phyloP scores from a whole-genome alignment of 2,797 vertebrate species.

The Cacajao melanocephalus region DNA sequence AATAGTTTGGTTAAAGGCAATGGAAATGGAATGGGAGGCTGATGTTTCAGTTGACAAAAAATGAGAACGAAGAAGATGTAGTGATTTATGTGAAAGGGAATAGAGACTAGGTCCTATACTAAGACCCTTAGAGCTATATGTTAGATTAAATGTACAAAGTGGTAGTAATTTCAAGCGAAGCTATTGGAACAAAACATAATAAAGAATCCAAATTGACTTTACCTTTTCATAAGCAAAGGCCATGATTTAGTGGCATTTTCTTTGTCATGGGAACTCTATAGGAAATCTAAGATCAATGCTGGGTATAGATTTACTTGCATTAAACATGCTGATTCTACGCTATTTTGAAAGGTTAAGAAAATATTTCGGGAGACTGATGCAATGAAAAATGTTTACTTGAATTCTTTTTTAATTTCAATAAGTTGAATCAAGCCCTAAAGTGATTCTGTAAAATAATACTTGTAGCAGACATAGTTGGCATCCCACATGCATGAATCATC shows the following conservation, averaged over 20 bases:
- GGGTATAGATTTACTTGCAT: slow-evolving; percentile 66
- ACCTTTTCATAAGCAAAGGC: slow-evolving; percentile 58
- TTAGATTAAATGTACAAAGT: slow-evolving; percentile 50
- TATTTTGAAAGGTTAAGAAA: slow-evolving; percentile 71
- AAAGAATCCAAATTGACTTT: slow-evolving; percentile 48
- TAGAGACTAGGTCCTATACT: background rate
- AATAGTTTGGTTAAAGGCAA: background rate
- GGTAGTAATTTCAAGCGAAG: slow-evolving; percentile 53
- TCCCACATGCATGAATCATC: background rate
- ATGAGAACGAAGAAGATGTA: background rate
- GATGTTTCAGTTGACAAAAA: slow-evolving; percentile 32
- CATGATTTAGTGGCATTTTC: slow-evolving; percentile 61
- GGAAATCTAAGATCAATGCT: slow-evolving; percentile 69
- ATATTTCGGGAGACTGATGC: slow-evolving; percentile 23
- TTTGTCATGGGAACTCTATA: slow-evolving; percentile 63
- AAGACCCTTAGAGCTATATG: slow-evolving; percentile 25
- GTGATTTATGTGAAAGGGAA: slow-evolving; percentile 19
- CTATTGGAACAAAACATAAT: slow-evolving; percentile 46
- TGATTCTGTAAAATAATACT: slow-evolving; percentile 19
- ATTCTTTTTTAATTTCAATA: slow-evolving; percentile 14
- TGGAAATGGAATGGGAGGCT: background rate
- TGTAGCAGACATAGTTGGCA: background rate
- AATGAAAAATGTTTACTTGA: slow-evolving; percentile 42
- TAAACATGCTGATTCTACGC: slow-evolving; percentile 70
- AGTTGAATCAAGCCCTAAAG: background rate